These are phyloP conservation scores for Saturnia pavonia DNA, from an alignment of 2,888 invertebrate species.

Conservation along the genomic window DNA sequence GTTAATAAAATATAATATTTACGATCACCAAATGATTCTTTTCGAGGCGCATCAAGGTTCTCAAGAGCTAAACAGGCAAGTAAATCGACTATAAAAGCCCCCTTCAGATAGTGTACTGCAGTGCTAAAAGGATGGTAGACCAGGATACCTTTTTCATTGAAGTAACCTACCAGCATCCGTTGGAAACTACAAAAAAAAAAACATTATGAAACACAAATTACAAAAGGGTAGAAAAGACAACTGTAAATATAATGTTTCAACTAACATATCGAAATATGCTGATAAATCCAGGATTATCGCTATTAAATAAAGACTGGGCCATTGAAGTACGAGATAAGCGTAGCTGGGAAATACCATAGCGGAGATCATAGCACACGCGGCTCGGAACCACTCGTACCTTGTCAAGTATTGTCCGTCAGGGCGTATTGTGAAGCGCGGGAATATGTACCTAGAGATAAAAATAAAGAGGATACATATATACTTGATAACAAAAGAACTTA, in stretches of 20 bases:
- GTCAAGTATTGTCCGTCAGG: conserved; percentile 60
- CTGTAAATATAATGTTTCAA: not conserved
- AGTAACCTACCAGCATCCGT: conserved; percentile 66
- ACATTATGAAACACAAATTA: not conserved
- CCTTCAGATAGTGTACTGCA: conserved; percentile 60
- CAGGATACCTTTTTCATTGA: conserved; percentile 55
- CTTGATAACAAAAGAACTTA: too few relatives aligned
- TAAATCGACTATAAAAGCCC: conserved; percentile 58
- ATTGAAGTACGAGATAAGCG: conserved; percentile 56
- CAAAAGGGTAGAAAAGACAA: not conserved
- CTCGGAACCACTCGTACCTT: conserved; percentile 61
- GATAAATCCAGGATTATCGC: conserved; percentile 47
- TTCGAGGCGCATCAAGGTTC: conserved; percentile 46
- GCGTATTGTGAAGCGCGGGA: conserved; percentile 67
- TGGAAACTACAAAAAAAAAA: conserved; percentile 46
- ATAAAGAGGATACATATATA: not conserved
- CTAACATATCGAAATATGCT: conserved; percentile 62
- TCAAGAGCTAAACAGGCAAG: conserved; percentile 58
- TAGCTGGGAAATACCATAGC: conserved; percentile 57
- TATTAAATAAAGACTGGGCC: conserved; percentile 43
- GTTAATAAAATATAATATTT: not conserved
- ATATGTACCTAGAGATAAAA: conserved; percentile 52
- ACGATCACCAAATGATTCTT: conserved; percentile 39
- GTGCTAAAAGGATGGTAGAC: conserved; percentile 68
- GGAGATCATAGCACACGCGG: conserved; percentile 51